Evolutionary conservation across 1,140 invertebrate species (phyloP), one percentile per base, ranked within the genome.

Genomic region (Tenebrio molitor): DNA sequence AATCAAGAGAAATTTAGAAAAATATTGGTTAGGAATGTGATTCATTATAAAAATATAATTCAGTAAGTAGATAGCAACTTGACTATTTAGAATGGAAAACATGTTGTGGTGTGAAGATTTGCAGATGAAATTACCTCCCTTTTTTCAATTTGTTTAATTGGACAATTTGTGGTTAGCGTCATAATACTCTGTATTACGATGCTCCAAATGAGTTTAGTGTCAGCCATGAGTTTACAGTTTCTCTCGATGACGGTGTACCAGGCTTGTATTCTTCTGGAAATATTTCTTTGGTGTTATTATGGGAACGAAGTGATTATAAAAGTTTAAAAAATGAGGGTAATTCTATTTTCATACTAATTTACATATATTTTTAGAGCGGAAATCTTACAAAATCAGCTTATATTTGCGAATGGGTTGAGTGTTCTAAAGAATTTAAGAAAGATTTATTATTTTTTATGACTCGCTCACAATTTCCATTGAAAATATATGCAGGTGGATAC

Each of bases 231-330:
- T 70, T 33, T 78, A 7, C 67, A 76, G 23, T 80, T 80, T 42
- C 42, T 80, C 5, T 78, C 79, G 7, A 80, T 78, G 66, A 41
- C 78, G n/a, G 19, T 78, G 2, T 82, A 81, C 71, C 70, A 79
- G 34, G 21, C 16, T 8, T 79, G 78, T 36, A 78, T 82, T 41
- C 58, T 81, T 15, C 44, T 77, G 2, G 72, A 82, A 73, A 72
- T 81, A 58, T 77, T 77, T 64, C 34, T 80, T 29, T 81, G 76
- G 34, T 81, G 80, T 44, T 81, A 76, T 68, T 77, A 76, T 64
- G 81, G 81, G 39, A 81, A 82, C 44, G 75, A 79, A 72, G 75
- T 82, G 16, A 78, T 76, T 5, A 23, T 76, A 12, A 76, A 80
- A 64, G 81, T 82, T 4, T 8, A 29, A 4, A 76, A 65, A 69